These are phyloP conservation scores for Dicranocentrus wangi DNA, from an alignment of 2,888 invertebrate species.

Conservation along the genomic window DNA sequence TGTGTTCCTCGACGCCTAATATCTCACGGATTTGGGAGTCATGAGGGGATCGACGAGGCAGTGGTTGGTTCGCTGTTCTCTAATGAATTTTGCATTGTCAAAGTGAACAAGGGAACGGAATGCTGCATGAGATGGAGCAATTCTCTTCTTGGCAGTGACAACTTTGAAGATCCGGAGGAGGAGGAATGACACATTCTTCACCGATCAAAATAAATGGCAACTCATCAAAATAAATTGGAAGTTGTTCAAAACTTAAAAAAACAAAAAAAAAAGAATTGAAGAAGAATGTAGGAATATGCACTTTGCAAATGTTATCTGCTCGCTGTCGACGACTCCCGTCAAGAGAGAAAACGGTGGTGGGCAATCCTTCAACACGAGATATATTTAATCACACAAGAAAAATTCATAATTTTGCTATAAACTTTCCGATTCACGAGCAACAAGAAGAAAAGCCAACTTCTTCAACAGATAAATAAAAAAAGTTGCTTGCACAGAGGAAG, in stretches of 20 bases:
- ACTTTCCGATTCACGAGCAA: slow-evolving; percentile 10
- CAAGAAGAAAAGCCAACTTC: neutral
- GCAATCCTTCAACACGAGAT: slow-evolving; percentile 17
- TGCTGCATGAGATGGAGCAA: no score
- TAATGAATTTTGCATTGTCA: slow-evolving; percentile 12
- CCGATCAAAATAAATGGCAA: slow-evolving; percentile 39
- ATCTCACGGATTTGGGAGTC: neutral
- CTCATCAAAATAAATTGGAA: slow-evolving; percentile 61
- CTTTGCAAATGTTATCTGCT: no score
- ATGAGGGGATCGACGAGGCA: no score
- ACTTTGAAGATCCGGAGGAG: neutral
- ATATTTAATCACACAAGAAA: slow-evolving; percentile 1
- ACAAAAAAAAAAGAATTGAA: neutral
- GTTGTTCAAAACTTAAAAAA: slow-evolving; percentile 36
- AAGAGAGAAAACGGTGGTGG: neutral
- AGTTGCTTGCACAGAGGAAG: no score
- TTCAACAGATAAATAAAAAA: slow-evolving; percentile 1
- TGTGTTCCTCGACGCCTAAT: slow-evolving; percentile 11
- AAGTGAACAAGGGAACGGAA: neutral
- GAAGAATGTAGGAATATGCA: neutral
- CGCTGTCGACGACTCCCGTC: neutral
- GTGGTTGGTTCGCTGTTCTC: neutral
- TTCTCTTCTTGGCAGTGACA: neutral
- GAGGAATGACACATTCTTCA: slow-evolving; percentile 35
- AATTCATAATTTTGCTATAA: slow-evolving; percentile 20